Evolutionary conservation across 2,797 vertebrate genomes (phyloP).

Genomic region (Monodelphis domestica): DNA sequence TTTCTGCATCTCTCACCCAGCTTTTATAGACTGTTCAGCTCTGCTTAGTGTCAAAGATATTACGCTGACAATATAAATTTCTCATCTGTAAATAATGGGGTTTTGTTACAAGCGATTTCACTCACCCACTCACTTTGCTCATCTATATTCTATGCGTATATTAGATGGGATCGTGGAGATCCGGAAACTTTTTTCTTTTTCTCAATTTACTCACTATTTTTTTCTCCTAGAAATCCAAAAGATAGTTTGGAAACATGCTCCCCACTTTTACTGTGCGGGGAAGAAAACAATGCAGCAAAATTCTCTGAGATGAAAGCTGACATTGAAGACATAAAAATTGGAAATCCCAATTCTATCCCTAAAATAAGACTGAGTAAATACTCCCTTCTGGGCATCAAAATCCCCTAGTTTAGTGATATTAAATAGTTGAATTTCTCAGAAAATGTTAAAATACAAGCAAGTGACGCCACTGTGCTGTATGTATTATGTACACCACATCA

Average conservation of each 20-base stretch:
- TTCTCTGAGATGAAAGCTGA: slow-evolving; percentile 49
- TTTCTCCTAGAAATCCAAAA: slow-evolving; percentile 51
- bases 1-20: slow-evolving; percentile 76
- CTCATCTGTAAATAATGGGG: slow-evolving; percentile 80
- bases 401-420: background rate
- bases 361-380: background rate
- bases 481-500: background rate
- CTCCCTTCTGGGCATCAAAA: background rate
- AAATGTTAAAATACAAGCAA: slow-evolving; percentile 7
- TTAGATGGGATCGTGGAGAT: slow-evolving; percentile 36
- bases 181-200: slow-evolving; percentile 72
- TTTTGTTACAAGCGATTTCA: slow-evolving; percentile 78
- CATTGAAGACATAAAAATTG: slow-evolving; percentile 18
- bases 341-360: background rate
- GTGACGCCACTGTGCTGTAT: background rate
- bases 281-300: slow-evolving; percentile 40
- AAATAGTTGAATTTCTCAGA: slow-evolving; percentile 13
- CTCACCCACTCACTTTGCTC: slow-evolving; percentile 74
- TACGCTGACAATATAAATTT: slow-evolving; percentile 82
- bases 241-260: slow-evolving; percentile 53
- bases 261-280: slow-evolving; percentile 25
- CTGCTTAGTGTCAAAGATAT: slow-evolving; percentile 73
- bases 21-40: slow-evolving; percentile 86
- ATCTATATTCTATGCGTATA: slow-evolving; percentile 60
- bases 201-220: slow-evolving; percentile 28